Evolutionary conservation across 1,140 invertebrate genomes (phyloP).

Genomic region (Anoplophora glabripennis): DNA sequence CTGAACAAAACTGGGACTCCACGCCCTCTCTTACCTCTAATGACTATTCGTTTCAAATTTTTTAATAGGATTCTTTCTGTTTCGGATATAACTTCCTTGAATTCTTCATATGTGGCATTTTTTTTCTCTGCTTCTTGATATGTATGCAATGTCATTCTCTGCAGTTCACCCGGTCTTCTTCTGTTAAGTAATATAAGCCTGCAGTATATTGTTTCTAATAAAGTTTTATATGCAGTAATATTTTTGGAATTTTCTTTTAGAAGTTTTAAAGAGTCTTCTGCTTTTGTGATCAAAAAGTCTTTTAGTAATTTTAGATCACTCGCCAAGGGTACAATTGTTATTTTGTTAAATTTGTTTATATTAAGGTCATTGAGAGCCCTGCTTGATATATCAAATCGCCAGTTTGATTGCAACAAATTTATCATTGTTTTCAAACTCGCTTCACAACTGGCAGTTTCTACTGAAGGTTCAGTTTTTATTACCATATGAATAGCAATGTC

Average conservation of each 20-base stretch:
- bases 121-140: too few species aligned
- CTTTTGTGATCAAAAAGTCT: slow-evolving; percentile 33
- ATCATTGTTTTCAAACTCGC: slow-evolving; percentile 29
- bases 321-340: slow-evolving; percentile 45
- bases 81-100: slow-evolving; percentile 14
- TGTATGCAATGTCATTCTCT: too few species aligned
- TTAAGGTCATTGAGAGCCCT: slow-evolving; percentile 38
- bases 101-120: slow-evolving; percentile 17
- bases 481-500: slow-evolving; percentile 25
- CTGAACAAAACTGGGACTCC: slow-evolving; percentile 28
- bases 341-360: slow-evolving; percentile 42
- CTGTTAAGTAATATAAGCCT: too few species aligned
- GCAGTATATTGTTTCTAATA: slow-evolving; percentile 36
- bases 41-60: slow-evolving; percentile 26
- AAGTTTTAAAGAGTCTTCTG: slow-evolving; percentile 12
- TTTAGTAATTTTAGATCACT: slow-evolving; percentile 43
- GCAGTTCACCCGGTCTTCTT: too few species aligned
- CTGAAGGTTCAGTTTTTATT: slow-evolving; percentile 5
- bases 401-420: slow-evolving; percentile 29
- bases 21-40: slow-evolving; percentile 23
- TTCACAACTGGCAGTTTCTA: slow-evolving; percentile 24
- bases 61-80: slow-evolving; percentile 22
- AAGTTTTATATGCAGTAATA: slow-evolving; percentile 23
- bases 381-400: slow-evolving; percentile 30
- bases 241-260: slow-evolving; percentile 19